A percentile compares a stretch with the other conserved stretches of the same genome.
Conservation (phyloP, 2,797 vertebrate genomes). For the Cygnus olor region DNA sequence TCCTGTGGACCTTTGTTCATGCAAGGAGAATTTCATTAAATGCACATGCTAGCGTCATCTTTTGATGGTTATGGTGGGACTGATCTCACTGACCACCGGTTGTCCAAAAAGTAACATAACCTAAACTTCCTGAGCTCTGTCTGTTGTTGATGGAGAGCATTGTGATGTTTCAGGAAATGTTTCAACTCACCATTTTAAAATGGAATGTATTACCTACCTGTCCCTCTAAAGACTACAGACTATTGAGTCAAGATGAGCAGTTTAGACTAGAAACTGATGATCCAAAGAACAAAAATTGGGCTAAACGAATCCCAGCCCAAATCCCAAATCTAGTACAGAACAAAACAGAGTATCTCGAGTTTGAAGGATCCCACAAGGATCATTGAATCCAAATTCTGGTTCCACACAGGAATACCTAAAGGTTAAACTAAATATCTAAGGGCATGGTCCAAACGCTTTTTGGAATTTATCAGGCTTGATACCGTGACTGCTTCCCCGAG, state of each 20-base stretch:
- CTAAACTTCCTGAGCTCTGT: not conserved
- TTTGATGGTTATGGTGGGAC: not conserved
- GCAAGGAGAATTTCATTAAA: not conserved
- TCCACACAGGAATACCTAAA: not conserved
- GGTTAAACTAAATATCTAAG: not conserved
- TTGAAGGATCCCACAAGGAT: not conserved
- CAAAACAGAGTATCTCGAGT: not conserved
- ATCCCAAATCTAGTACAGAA: not conserved
- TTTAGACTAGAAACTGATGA: not conserved
- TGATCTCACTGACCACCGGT: not conserved
- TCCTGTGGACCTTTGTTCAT: not conserved
- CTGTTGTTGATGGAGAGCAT: not conserved
- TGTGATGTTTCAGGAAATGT: not conserved
- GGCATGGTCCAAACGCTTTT: not conserved
- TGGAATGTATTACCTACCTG: not conserved
- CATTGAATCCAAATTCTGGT: no score
- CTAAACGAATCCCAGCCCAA: not conserved
- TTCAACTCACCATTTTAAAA: not conserved
- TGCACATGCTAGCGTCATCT: rapidly evolving
- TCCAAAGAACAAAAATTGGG: not conserved
- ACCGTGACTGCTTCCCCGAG: not conserved
- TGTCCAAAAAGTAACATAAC: not conserved
- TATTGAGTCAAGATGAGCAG: not conserved
- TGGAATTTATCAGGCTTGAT: not conserved
- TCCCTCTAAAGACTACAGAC: not conserved